These are phyloP conservation scores for Syngnathus typhle DNA, from an alignment of 2,113 vertebrate species.

Conservation along the genomic window DNA sequence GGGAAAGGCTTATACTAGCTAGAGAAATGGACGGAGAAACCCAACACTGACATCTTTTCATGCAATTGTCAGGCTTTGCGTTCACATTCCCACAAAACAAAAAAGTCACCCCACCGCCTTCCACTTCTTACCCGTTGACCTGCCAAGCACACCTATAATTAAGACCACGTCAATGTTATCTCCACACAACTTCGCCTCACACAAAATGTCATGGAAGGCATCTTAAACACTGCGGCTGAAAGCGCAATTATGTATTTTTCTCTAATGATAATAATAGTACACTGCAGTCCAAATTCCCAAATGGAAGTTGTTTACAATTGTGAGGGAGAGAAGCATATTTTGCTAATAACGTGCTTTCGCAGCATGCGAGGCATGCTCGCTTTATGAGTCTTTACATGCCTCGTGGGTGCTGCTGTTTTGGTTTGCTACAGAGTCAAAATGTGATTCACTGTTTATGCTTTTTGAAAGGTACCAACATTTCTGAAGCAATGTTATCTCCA, in stretches of 20 bases:
- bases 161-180: slow-evolving; percentile 7
- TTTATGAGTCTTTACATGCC: not conserved
- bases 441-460: not conserved
- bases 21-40: slow-evolving; percentile 43
- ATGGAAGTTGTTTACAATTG: not conserved
- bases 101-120: slow-evolving; percentile 10
- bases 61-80: slow-evolving; percentile 30
- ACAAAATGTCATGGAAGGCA: not conserved
- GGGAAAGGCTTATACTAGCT: slow-evolving; percentile 42
- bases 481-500: too few species aligned
- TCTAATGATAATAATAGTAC: not conserved
- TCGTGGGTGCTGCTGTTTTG: not conserved
- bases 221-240: not conserved
- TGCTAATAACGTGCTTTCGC: slow-evolving; percentile 18
- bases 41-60: slow-evolving; percentile 44
- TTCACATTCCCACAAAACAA: slow-evolving; percentile 22
- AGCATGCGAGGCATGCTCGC: not conserved
- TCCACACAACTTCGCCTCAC: not conserved
- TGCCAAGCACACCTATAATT: slow-evolving; percentile 14
- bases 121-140: slow-evolving; percentile 15
- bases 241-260: slow-evolving; percentile 1
- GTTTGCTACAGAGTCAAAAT: not conserved
- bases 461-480: not conserved
- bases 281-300: not conserved
- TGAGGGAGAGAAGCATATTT: slow-evolving; percentile 28